These are phyloP conservation scores for Coenobita brevimanus DNA, from an alignment of 1,140 invertebrate genomes.

Conservation along the genomic window DNA sequence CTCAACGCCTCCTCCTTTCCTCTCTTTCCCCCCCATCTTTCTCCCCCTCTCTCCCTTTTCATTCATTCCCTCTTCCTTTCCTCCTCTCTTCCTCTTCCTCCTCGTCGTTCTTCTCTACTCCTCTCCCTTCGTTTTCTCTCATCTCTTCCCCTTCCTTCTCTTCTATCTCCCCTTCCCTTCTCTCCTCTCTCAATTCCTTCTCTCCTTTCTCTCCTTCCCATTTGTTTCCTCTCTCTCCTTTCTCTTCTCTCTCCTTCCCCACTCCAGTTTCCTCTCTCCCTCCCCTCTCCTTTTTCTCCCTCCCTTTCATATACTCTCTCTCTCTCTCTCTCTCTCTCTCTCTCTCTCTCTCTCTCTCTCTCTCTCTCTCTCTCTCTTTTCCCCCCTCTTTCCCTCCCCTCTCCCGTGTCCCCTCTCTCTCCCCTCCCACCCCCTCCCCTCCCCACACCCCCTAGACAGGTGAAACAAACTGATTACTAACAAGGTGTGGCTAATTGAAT, in stretches of 20 bases:
- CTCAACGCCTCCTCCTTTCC: too few relatives aligned
- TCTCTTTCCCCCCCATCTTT: too few relatives aligned
- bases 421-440: not conserved
- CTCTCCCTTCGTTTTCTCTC: too few relatives aligned
- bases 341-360: not conserved
- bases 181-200: too few relatives aligned
- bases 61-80: too few relatives aligned
- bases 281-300: not conserved
- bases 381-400: not conserved
- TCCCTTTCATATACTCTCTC: not conserved
- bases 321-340: not conserved
- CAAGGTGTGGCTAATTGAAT: not conserved
- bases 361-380: not conserved
- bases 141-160: too few relatives aligned
- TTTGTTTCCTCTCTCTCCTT: too few relatives aligned
- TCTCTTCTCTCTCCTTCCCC: not conserved
- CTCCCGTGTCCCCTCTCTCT: not conserved
- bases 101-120: too few relatives aligned
- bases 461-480: not conserved
- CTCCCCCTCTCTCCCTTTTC: too few relatives aligned
- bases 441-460: not conserved
- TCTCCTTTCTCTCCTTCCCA: too few relatives aligned
- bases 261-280: not conserved
- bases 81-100: too few relatives aligned
- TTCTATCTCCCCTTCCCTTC: too few relatives aligned